A percentile compares a stretch with the other conserved stretches of the same genome.
phyloP scores from a whole-genome alignment of 2,797 vertebrate genomes.

The Pangasius djambal region DNA sequence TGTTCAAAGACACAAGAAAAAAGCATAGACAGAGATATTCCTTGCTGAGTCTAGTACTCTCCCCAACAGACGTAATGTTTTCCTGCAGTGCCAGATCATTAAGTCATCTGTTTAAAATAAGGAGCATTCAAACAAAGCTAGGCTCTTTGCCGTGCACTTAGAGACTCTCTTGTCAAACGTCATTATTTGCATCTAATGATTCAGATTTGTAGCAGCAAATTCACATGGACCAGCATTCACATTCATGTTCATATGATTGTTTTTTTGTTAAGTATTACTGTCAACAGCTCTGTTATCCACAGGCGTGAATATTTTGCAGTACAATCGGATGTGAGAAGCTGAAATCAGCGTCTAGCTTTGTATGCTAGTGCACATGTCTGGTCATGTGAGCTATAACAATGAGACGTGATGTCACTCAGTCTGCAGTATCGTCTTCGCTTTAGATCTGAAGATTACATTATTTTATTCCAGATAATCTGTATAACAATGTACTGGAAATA shows the following conservation, averaged over 20 bases:
- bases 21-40: conserved; percentile 26
- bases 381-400: conserved; percentile 26
- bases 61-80: not conserved
- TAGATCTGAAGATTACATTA: not conserved
- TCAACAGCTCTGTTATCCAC: not conserved
- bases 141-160: not conserved
- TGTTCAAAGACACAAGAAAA: conserved; percentile 54
- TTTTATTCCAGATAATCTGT: conserved; percentile 3
- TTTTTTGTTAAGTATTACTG: not conserved
- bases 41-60: conserved; percentile 26
- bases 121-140: not conserved
- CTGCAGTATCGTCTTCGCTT: not conserved
- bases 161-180: not conserved
- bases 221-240: not conserved
- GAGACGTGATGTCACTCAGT: conserved; percentile 10
- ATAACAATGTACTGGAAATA: not conserved
- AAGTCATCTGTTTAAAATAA: conserved; percentile 30
- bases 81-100: conserved; percentile 28
- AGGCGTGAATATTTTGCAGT: not conserved
- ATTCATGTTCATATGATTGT: not conserved
- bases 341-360: not conserved
- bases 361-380: conserved; percentile 36
- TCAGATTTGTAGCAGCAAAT: not conserved
- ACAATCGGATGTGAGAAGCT: not conserved
- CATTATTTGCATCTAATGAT: not conserved